Base-by-base conservation (phyloP, 2,888 invertebrate genomes). In the Drosophila ustulata region DNA sequence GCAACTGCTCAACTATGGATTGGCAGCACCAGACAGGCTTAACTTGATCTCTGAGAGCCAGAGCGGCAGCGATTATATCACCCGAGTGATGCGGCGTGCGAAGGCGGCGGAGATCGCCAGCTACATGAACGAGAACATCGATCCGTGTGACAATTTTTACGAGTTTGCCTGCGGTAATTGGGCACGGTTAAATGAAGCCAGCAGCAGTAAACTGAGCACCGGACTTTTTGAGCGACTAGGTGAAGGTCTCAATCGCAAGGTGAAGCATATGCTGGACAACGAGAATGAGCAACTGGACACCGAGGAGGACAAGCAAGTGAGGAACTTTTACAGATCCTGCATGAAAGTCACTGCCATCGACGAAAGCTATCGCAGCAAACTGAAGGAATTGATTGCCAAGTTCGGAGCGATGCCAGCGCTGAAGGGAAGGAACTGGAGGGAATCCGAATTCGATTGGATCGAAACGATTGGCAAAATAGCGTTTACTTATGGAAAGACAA, bases 121-220 rank as follows among this genome's bases (percentile, higher is more conserved):
- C 52, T 91, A 84, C 37, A 89, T 91, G 81, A 72, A 92, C 53
- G 71, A 73, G 9, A 65, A 43, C 2, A 66, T 76, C 0, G 82
- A 92, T 77, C 91, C 91, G 7, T 91, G 91, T 59, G 53, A 69
- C 3, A 78, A 91, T 62, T 91, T 92, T 55, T 91, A 92, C 43
- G 67, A 75, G 7, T 91, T 91, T 47, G 83, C 92, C 2, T 91
- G 91, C 56, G 92, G 92, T 5, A 90, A 89, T 41, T 91, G 88
- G 83, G 39, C 65, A 0, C 75, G 67, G 13, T 56, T 81, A 1
- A 84, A 92, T 67, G 80, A 85, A 3, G 89, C 91, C 25, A 71
- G 53, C 9, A 9, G 57, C 2, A 69, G 66, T 3, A 75, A 75
- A 18, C 6, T 78, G 0, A 78, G 80, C 1, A 91, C 92, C 2